Evolutionary conservation across 2,113 vertebrate species (phyloP).

Genomic region (Thalassoma bifasciatum): DNA sequence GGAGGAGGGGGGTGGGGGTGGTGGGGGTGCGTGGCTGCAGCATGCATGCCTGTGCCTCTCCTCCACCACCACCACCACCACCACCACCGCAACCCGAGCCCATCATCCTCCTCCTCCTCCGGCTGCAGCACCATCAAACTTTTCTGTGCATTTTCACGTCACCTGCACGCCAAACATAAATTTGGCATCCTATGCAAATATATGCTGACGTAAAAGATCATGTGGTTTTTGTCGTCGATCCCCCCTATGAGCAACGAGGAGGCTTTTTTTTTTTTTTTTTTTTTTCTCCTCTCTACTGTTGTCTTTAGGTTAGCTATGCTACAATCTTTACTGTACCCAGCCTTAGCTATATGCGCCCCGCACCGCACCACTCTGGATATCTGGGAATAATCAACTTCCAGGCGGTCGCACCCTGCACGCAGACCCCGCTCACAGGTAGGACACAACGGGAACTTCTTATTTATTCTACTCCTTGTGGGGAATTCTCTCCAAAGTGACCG

Average conservation of each 20-base stretch:
- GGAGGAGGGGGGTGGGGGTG: too few relatives aligned
- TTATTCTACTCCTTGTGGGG: constrained; percentile 29
- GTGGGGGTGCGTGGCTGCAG: constrained; percentile 25
- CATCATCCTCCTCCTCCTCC: constrained; percentile 35
- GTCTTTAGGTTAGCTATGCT: constrained; percentile 82
- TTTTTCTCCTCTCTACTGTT: constrained; percentile 68
- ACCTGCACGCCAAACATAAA: constrained; percentile 82
- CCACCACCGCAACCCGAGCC: constrained; percentile 11
- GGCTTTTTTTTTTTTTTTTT: constrained; percentile 63
- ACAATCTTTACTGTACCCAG: constrained; percentile 78
- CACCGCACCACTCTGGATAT: constrained; percentile 63
- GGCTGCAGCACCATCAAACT: constrained; percentile 45
- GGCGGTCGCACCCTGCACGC: constrained; percentile 40
- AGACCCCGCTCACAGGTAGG: constrained; percentile 64
- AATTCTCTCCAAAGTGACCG: constrained; percentile 55
- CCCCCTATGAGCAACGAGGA: constrained; percentile 88
- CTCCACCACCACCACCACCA: too few relatives aligned
- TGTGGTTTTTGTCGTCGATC: constrained; percentile 94
- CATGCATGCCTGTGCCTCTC: constrained; percentile 35
- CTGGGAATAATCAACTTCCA: constrained; percentile 64
- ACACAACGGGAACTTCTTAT: constrained; percentile 53
- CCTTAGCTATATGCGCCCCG: constrained; percentile 70
- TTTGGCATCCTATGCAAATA: constrained; percentile 94
- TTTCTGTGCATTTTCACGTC: constrained; percentile 75
- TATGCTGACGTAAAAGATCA: constrained; percentile 95